Conservation (phyloP, 2,888 invertebrate species). For the Apantesis nais region DNA sequence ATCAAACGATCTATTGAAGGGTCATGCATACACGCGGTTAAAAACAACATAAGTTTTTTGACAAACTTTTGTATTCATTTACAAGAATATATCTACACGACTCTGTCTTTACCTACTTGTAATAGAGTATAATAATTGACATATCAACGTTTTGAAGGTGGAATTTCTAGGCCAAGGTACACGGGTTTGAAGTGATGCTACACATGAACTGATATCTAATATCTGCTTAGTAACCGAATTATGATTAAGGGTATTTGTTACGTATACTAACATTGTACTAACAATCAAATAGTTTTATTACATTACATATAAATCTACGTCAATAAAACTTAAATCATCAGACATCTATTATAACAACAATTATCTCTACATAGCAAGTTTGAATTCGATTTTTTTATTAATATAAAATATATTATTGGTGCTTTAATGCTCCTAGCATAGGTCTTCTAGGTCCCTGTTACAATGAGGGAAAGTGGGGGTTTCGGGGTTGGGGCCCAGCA, state of each 20-base stretch:
- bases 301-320: too few species aligned
- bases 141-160: not conserved
- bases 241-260: slow-evolving; percentile 3
- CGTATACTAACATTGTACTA: not conserved
- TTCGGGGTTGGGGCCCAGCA: too few species aligned
- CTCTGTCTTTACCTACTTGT: slow-evolving; percentile 5
- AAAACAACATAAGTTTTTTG: slow-evolving; percentile 9
- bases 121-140: slow-evolving; percentile 1
- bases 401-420: too few species aligned
- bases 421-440: too few species aligned
- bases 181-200: slow-evolving; percentile 25
- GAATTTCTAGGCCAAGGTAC: slow-evolving; percentile 9
- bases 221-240: slow-evolving; percentile 23
- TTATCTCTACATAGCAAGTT: too few species aligned
- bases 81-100: slow-evolving; percentile 1
- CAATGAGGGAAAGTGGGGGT: too few species aligned
- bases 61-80: not conserved
- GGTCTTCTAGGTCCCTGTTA: too few species aligned
- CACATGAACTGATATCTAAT: slow-evolving; percentile 21
- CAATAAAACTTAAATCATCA: too few species aligned
- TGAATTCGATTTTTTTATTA: too few species aligned
- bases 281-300: not conserved
- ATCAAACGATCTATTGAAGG: slow-evolving; percentile 47
- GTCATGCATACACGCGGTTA: slow-evolving; percentile 28
- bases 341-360: too few species aligned